These are phyloP conservation scores for Temnothorax unifasciatus DNA, from an alignment of 2,888 invertebrate genomes.

Conservation along the genomic window DNA sequence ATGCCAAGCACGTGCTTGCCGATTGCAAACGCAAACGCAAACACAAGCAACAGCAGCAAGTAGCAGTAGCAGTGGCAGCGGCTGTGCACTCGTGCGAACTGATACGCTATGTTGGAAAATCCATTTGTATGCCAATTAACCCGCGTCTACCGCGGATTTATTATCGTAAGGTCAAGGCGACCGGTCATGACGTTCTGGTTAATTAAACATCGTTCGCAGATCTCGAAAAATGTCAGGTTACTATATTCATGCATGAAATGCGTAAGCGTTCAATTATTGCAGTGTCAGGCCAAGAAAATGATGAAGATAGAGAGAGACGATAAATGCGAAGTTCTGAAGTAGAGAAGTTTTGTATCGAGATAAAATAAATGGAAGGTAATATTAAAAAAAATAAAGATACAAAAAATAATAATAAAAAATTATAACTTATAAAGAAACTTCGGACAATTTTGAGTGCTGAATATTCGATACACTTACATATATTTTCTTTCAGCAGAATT, in stretches of 20 bases:
- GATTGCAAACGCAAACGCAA: conserved; percentile 48
- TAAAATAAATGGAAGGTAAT: not conserved
- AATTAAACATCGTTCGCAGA: conserved; percentile 61
- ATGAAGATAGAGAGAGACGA: not conserved
- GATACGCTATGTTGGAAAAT: conserved; percentile 67
- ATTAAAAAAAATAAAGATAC: not conserved
- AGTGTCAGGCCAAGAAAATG: conserved; percentile 2
- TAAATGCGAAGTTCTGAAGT: not conserved
- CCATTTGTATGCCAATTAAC: conserved; percentile 74
- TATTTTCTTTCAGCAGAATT: not conserved
- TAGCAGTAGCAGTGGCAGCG: conserved; percentile 34
- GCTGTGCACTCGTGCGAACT: conserved; percentile 53
- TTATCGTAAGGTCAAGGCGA: conserved; percentile 68
- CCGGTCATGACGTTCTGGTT: conserved; percentile 53
- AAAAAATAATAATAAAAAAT: not conserved
- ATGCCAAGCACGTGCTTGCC: conserved; percentile 69
- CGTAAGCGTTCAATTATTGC: conserved; percentile 10
- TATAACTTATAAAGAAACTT: not conserved
- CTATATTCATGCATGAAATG: conserved; percentile 50
- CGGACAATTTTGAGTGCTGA: not conserved
- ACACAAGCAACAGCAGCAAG: not conserved
- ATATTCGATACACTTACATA: not conserved
- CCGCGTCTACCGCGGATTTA: conserved; percentile 61
- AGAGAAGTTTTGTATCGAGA: not conserved
- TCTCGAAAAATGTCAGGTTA: conserved; percentile 32